Base-by-base conservation (phyloP, 2,113 vertebrate species). In the Hyla sarda region DNA sequence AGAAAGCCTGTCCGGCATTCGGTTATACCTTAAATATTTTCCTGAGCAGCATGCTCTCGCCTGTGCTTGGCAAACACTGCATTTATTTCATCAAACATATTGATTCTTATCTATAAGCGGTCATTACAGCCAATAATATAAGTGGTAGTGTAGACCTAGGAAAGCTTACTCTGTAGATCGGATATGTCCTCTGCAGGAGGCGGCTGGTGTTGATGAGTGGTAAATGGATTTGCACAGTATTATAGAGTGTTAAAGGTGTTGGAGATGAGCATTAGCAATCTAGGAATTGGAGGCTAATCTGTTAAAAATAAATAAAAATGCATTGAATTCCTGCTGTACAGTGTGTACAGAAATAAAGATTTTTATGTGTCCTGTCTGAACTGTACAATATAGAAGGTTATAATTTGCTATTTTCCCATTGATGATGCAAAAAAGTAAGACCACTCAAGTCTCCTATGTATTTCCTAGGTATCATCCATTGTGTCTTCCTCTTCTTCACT, bases 181-280 rank as follows among this genome's bases (percentile, higher is more conserved):
- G 54, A 84, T 62, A 50, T 50, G 25, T 58, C 28, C 83, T 48
- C 72, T 47, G 72, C 83, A 84, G 56, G 72, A n/a, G 83, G 19
- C 45, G 54, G 58, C 83, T 32, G 32, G 83, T 75, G 83, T 65
- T 84, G 83, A 84, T 84, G 41, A 65, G 83, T 76, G 41, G 72
- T 76, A 76, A 76, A 45, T 30, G 72, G 71, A 74, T 84, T 74
- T 75, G n/a, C 71, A 47, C 32, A 45, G 25, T 5, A 74, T 47
- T 74, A 45, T 41, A 47, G 41, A 34, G 50, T 48, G 41, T 84
- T 74, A 74, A 12, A 84, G 83, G 72, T 84, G 72, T 84, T 60
- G 47, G 37, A 65, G 13, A 45, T 19, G 56, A 47, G 32, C 17
- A 50, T 84, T 84, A 47, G 52, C 71, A 56, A 84, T 84, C 34